These are phyloP conservation scores for Palythoa heliodiscus DNA, from an alignment of 92 coral and sea anemone genomes.

Conservation along the genomic window DNA sequence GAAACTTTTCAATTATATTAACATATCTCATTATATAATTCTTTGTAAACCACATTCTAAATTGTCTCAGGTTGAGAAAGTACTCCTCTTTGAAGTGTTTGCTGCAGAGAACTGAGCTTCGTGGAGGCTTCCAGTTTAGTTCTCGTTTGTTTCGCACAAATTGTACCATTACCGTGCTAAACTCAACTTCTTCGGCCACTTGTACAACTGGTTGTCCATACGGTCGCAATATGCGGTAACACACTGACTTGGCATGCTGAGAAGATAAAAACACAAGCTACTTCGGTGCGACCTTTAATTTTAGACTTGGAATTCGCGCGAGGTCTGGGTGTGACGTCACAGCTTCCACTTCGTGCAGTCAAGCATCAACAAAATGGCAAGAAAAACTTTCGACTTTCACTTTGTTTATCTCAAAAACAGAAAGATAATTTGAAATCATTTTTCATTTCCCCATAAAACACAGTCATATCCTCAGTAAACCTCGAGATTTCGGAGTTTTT, in stretches of 20 bases:
- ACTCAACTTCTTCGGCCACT: conserved; percentile 13
- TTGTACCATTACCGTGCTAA: conserved; percentile 16
- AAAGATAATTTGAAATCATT: neutral
- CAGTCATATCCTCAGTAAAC: neutral
- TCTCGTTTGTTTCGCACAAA: conserved; percentile 6
- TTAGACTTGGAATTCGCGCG: no score
- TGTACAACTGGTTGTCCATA: conserved; percentile 9
- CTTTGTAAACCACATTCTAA: conserved; percentile 3
- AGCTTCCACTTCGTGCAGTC: conserved; percentile 22
- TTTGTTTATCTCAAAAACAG: conserved; percentile 20
- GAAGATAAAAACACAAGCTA: no score
- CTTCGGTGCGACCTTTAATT: no score
- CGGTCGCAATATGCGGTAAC: conserved; percentile 9
- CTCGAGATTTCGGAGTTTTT: neutral
- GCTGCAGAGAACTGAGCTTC: neutral
- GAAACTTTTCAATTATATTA: neutral
- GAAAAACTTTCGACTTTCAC: conserved; percentile 12
- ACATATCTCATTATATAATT: neutral
- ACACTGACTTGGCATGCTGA: conserved; percentile 5
- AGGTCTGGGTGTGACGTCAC: conserved; percentile 21
- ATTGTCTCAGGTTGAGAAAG: conserved; percentile 25
- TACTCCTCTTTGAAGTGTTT: neutral
- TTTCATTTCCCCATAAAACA: conserved; percentile 4
- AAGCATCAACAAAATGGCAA: conserved; percentile 20
- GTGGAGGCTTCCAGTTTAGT: neutral